These are phyloP conservation scores for Microtus montanus DNA, from an alignment of 2,113 vertebrate species.

Conservation along the genomic window DNA sequence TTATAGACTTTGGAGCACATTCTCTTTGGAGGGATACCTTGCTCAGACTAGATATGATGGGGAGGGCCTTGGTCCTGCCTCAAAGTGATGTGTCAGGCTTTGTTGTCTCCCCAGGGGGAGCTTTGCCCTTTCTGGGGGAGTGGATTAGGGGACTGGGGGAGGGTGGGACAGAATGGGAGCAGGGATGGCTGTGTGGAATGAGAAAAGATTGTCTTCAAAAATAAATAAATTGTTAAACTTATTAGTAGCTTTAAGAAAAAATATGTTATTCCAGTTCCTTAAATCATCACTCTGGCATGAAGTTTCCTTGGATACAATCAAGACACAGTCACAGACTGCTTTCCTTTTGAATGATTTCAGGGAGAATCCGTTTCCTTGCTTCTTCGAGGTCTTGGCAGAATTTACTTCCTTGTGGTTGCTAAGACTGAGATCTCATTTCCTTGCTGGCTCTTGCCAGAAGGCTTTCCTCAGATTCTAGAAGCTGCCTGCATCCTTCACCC, in stretches of 20 bases:
- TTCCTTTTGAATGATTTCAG: background rate
- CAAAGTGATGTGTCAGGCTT: too few relatives aligned
- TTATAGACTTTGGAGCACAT: too few relatives aligned
- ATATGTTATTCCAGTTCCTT: background rate
- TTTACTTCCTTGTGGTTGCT: background rate
- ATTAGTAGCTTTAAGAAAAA: background rate
- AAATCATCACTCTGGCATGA: background rate
- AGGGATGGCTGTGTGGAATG: too few relatives aligned
- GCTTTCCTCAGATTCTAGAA: background rate
- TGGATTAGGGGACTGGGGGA: too few relatives aligned
- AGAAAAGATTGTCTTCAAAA: too few relatives aligned
- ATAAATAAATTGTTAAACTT: background rate
- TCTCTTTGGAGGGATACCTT: too few relatives aligned
- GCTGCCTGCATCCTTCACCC: background rate
- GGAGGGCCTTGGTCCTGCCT: too few relatives aligned
- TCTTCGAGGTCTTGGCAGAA: background rate
- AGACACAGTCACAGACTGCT: background rate
- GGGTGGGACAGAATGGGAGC: too few relatives aligned
- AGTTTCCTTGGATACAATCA: background rate
- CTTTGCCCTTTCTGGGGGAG: too few relatives aligned
- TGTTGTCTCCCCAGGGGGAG: too few relatives aligned
- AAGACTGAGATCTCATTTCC: background rate
- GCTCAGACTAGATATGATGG: too few relatives aligned
- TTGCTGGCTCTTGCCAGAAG: background rate
- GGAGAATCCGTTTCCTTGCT: background rate